Percentiles rank a stretch among this genome's conserved stretches.
These are phyloP conservation scores for Ischnura elegans DNA, from an alignment of 2,888 invertebrate genomes.

Conservation along the genomic window DNA sequence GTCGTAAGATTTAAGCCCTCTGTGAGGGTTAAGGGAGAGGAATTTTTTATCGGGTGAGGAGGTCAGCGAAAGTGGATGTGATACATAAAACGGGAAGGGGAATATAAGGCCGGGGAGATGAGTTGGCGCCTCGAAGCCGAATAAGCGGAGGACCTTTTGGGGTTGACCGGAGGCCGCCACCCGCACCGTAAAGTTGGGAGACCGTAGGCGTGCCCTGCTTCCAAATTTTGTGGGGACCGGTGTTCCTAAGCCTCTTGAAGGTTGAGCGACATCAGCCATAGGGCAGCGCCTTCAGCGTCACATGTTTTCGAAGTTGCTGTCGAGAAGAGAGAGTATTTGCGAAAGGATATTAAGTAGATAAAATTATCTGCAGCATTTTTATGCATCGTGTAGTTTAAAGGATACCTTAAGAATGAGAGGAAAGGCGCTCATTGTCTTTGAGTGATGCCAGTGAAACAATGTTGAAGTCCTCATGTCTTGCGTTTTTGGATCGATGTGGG, in stretches of 20 bases:
- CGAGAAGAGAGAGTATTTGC: not conserved
- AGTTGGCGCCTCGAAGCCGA: not conserved
- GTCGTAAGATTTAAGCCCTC: not conserved
- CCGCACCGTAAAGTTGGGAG: not conserved
- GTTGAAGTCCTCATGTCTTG: too few relatives aligned
- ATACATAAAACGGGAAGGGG: constrained; percentile 13
- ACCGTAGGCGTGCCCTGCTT: not conserved
- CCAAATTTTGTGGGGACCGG: not conserved
- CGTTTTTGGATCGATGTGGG: too few relatives aligned
- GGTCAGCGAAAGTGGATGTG: constrained; percentile 16
- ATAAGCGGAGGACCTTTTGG: not conserved
- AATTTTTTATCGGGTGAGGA: not conserved
- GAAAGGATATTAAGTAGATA: too few relatives aligned
- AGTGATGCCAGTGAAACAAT: too few relatives aligned
- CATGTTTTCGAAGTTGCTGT: not conserved
- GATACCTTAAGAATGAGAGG: too few relatives aligned
- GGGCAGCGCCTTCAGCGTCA: not conserved
- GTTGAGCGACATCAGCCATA: not conserved
- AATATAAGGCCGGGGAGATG: not conserved
- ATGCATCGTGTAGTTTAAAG: too few relatives aligned
- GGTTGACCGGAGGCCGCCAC: not conserved
- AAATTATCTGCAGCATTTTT: too few relatives aligned
- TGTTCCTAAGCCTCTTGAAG: not conserved
- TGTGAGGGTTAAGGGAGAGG: not conserved
- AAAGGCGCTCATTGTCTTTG: too few relatives aligned